phyloP scores from a whole-genome alignment of 2,888 invertebrate species.

The Bombyx huttoni region DNA sequence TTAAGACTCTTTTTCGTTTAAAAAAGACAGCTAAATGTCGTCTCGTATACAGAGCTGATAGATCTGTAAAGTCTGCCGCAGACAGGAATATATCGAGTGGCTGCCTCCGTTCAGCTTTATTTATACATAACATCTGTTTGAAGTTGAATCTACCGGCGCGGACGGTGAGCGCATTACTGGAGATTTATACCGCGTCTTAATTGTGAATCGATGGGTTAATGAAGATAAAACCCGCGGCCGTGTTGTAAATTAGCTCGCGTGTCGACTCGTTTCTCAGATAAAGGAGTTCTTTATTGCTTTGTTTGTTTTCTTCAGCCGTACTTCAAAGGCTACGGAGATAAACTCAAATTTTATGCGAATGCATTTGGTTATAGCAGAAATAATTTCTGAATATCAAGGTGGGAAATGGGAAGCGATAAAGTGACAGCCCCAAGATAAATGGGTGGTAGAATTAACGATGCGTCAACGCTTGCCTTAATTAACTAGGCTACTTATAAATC shows the following conservation, averaged over 20 bases:
- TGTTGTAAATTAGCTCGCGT: slow-evolving; percentile 73
- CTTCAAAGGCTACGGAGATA: slow-evolving; percentile 69
- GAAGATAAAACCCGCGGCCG: slow-evolving; percentile 72
- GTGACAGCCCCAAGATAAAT: slow-evolving; percentile 41
- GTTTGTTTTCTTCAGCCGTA: slow-evolving; percentile 69
- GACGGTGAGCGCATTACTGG: slow-evolving; percentile 68
- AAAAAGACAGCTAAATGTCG: slow-evolving; percentile 31
- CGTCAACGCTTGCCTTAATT: slow-evolving; percentile 54
- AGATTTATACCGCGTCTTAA: slow-evolving; percentile 73
- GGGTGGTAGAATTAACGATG: slow-evolving; percentile 48
- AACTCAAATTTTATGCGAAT: slow-evolving; percentile 62
- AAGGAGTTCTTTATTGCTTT: slow-evolving; percentile 71
- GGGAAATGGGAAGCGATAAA: slow-evolving; percentile 25
- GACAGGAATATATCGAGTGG: slow-evolving; percentile 72
- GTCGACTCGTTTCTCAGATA: slow-evolving; percentile 70
- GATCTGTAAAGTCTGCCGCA: slow-evolving; percentile 72
- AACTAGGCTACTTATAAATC: slow-evolving; percentile 64
- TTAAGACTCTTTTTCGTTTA: slow-evolving; percentile 42
- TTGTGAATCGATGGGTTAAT: slow-evolving; percentile 74
- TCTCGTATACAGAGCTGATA: slow-evolving; percentile 45
- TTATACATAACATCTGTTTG: slow-evolving; percentile 72
- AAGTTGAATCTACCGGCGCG: slow-evolving; percentile 69
- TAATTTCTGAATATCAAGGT: slow-evolving; percentile 20
- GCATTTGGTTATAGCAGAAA: slow-evolving; percentile 33
- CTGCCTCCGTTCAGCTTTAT: slow-evolving; percentile 71